Conservation (phyloP, 1,140 invertebrate species). For the Achatina immaculata region DNA sequence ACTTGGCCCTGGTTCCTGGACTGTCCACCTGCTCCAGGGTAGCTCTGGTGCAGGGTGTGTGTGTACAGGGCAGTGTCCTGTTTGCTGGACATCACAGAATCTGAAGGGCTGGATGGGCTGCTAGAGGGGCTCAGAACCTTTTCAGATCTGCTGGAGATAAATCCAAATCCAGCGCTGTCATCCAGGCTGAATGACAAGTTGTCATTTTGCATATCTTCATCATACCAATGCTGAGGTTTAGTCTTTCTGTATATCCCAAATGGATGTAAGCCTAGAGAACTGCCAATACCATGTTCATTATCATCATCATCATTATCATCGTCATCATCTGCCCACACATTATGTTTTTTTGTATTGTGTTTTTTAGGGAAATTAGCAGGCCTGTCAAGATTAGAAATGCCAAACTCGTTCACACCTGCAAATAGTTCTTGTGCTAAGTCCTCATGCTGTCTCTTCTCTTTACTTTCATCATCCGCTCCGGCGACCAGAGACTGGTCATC, state of each 20-base stretch:
- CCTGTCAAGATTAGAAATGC: too few relatives aligned
- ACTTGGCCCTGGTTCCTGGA: background rate
- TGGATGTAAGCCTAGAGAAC: conserved; percentile 9
- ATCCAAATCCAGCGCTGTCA: background rate
- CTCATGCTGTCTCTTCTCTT: background rate
- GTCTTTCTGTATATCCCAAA: conserved; percentile 30
- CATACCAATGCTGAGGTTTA: background rate
- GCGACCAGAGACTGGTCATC: background rate
- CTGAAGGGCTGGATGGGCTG: background rate
- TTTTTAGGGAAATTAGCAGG: background rate
- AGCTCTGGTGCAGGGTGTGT: background rate
- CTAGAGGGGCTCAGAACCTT: background rate
- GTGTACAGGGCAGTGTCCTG: background rate
- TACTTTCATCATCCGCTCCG: background rate
- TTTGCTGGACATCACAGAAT: background rate
- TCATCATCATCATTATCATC: background rate
- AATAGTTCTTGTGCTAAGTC: conserved; percentile 20
- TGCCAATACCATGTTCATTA: background rate
- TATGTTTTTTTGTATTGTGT: background rate
- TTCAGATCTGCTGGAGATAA: conserved; percentile 18
- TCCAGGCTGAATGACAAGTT: background rate
- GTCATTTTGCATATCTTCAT: conserved; percentile 19
- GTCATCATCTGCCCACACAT: conserved; percentile 19
- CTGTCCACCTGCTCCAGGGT: background rate
- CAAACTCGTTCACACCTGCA: background rate